These are phyloP conservation scores for Podotricha telesiphe DNA, from an alignment of 2,888 invertebrate species.

Conservation along the genomic window DNA sequence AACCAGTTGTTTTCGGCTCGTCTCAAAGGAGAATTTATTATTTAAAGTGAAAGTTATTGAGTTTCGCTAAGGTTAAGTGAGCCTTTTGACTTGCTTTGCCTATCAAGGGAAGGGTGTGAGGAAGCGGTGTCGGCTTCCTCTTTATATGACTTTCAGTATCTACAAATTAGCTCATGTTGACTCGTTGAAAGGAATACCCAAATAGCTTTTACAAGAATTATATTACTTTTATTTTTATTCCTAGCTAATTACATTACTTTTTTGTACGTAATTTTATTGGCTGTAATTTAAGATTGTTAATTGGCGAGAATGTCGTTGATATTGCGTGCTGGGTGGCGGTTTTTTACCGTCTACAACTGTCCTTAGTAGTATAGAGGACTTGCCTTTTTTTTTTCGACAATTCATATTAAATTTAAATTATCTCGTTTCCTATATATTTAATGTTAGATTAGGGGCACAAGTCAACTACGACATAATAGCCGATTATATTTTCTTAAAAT, in stretches of 20 bases:
- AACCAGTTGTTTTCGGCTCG: constrained; percentile 68
- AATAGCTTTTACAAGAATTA: constrained; percentile 32
- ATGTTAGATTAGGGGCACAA: neutral
- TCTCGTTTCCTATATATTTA: neutral
- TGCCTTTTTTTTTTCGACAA: neutral
- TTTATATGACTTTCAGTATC: constrained; percentile 60
- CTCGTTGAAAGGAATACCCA: constrained; percentile 43
- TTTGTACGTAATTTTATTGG: neutral
- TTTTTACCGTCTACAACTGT: neutral
- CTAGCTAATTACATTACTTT: neutral
- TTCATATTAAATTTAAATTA: neutral
- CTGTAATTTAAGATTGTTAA: neutral
- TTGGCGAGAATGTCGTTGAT: neutral
- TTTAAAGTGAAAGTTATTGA: constrained; percentile 82
- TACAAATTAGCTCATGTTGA: constrained; percentile 54
- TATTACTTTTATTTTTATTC: neutral
- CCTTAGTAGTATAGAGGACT: neutral
- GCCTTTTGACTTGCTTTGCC: constrained; percentile 73
- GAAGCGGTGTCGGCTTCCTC: constrained; percentile 61
- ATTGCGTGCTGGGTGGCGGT: neutral
- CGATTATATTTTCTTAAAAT: neutral
- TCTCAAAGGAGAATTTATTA: constrained; percentile 80
- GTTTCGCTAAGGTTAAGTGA: constrained; percentile 81
- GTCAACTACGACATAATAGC: neutral
- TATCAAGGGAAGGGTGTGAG: constrained; percentile 55